These are phyloP conservation scores for Cybosia mesomella DNA, from an alignment of 2,888 invertebrate genomes.

Conservation along the genomic window DNA sequence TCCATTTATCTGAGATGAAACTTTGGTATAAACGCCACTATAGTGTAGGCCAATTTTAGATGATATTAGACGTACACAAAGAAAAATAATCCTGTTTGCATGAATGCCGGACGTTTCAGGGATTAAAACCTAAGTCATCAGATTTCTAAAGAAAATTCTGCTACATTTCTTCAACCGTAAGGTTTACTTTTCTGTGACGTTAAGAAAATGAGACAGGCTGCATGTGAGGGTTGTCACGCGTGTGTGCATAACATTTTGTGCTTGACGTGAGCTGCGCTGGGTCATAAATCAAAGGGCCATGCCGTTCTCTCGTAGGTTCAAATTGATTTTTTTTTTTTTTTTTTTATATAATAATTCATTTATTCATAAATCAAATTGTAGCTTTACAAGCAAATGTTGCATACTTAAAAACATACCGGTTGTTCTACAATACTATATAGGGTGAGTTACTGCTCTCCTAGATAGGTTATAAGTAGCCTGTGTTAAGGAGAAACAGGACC, in stretches of 20 bases:
- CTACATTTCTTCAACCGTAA: accelerated
- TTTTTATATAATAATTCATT: background rate
- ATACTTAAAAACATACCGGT: too few relatives aligned
- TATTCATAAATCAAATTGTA: too few relatives aligned
- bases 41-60: background rate
- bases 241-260: constrained; percentile 37
- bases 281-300: constrained; percentile 46
- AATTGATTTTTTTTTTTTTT: constrained; percentile 44
- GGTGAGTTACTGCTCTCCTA: too few relatives aligned
- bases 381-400: too few relatives aligned
- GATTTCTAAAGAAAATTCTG: background rate
- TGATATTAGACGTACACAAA: background rate
- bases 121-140: background rate
- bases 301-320: constrained; percentile 33
- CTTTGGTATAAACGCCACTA: too few relatives aligned
- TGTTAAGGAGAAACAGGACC: too few relatives aligned
- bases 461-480: too few relatives aligned
- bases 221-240: constrained; percentile 36
- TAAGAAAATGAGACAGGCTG: constrained; percentile 14
- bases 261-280: constrained; percentile 31
- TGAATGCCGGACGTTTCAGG: constrained; percentile 15
- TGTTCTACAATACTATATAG: too few relatives aligned
- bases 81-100: constrained; percentile 24
- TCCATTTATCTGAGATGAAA: too few relatives aligned
- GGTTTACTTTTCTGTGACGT: constrained; percentile 5